These are phyloP conservation scores for Empis stercorea DNA, from an alignment of 2,888 invertebrate genomes.

Conservation along the genomic window DNA sequence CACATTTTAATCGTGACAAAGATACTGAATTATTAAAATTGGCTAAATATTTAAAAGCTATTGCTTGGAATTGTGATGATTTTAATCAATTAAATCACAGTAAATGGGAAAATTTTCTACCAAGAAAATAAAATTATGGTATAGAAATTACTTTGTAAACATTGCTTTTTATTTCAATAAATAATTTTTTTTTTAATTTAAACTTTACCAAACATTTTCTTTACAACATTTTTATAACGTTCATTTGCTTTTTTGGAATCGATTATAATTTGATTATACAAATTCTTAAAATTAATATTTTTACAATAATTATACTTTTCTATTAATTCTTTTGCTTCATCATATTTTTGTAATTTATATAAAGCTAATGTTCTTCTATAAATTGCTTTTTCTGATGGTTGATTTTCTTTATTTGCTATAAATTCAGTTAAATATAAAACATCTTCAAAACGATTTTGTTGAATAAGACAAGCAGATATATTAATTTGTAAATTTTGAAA, in stretches of 20 bases:
- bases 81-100: constrained; percentile 76
- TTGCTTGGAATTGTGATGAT: constrained; percentile 67
- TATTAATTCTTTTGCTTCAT: constrained; percentile 48
- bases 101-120: constrained; percentile 74
- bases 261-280: constrained; percentile 44
- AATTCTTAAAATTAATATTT: constrained; percentile 47
- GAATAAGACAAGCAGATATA: constrained; percentile 67
- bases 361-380: constrained; percentile 40
- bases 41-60: constrained; percentile 68
- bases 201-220: constrained; percentile 38
- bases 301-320: constrained; percentile 43
- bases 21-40: constrained; percentile 74
- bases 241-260: constrained; percentile 47
- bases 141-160: background rate
- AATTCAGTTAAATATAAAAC: constrained; percentile 48
- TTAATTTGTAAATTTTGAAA: constrained; percentile 65
- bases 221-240: constrained; percentile 40
- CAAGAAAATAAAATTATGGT: background rate
- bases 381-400: constrained; percentile 37
- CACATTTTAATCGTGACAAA: constrained; percentile 71
- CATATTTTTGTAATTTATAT: constrained; percentile 47
- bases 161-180: background rate
- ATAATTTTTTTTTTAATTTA: background rate
- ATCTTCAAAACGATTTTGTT: constrained; percentile 50
- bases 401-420: constrained; percentile 28